Base-by-base conservation (phyloP, 2,888 invertebrate genomes). In the Andrena praecox region DNA sequence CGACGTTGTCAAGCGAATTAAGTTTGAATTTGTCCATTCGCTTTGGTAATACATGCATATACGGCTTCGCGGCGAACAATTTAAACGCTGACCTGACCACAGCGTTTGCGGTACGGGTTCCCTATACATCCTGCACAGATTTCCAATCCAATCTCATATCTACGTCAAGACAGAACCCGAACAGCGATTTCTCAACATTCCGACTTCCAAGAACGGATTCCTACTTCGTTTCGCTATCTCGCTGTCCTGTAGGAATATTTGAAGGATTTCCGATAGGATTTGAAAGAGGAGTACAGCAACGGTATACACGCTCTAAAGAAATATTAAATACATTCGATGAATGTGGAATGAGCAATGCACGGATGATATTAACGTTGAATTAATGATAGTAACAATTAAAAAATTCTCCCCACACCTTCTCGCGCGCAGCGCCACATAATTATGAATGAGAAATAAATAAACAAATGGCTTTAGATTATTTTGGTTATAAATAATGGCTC, bases 131-230 rank as follows among this genome's bases (percentile, higher is more conserved):
- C 31, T 24, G 29, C 66, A n/a, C 59, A 52, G 52, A 77, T 54
- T 50, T 77, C 64, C 69, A 59, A 79, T 77, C 79, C 77, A 79
- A 79, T 79, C 75, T 69, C 75, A 69, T 29, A 70, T 80, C 72
- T 63, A 69, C 72, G 71, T 68, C 82, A 60, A 67, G 71, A 76
- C 67, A 59, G 68, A 75, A 67, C 75, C 67, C 67, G 79, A 76
- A 64, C 70, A 76, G 50, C 82, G 80, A 80, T 75, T 80, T 74
- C 76, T 72, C 82, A 64, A 72, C 80, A 63, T 62, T 71, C 54
- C 52, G 80, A 67, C 67, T 64, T 42, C 69, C 52, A 52, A 62
- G 78, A 71, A 70, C 50, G 56, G 33, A 73, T 72, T 62, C 59
- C 78, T 77, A 29, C 59, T 60, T 66, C 77, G 63, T 77, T 77